phyloP scores from a whole-genome alignment of 2,113 vertebrate genomes.

The Paradisaea rubra region DNA sequence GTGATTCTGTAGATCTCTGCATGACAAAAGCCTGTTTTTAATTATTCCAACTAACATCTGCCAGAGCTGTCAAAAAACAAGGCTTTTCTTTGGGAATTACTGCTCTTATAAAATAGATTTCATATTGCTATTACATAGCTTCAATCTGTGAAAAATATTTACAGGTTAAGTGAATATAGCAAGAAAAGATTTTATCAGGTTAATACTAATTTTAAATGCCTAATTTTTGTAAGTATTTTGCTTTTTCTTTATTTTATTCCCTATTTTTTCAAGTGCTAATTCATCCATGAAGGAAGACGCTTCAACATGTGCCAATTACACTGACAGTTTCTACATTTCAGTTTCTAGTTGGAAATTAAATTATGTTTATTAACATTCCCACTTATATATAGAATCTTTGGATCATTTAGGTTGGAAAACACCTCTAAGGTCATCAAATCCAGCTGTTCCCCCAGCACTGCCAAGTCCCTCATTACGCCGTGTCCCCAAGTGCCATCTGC shows the following conservation, averaged over 20 bases:
- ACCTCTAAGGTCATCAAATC: neutral
- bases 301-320: neutral
- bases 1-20: neutral
- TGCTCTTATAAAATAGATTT: neutral
- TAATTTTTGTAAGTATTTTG: neutral
- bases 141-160: neutral
- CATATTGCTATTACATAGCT: neutral
- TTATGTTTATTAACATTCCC: neutral
- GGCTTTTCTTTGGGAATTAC: neutral
- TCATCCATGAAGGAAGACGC: neutral
- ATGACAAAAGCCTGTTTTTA: neutral
- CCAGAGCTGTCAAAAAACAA: neutral
- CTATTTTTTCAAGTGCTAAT: neutral
- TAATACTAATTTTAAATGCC: neutral
- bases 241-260: neutral
- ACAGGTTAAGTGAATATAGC: neutral
- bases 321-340: neutral
- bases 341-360: neutral
- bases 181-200: neutral
- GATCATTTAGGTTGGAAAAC: neutral
- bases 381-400: neutral
- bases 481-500: neutral
- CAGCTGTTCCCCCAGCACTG: neutral
- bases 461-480: neutral
- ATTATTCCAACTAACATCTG: neutral